Conservation (phyloP, 1,140 invertebrate species). For the Caenorhabditis tropicalis region DNA sequence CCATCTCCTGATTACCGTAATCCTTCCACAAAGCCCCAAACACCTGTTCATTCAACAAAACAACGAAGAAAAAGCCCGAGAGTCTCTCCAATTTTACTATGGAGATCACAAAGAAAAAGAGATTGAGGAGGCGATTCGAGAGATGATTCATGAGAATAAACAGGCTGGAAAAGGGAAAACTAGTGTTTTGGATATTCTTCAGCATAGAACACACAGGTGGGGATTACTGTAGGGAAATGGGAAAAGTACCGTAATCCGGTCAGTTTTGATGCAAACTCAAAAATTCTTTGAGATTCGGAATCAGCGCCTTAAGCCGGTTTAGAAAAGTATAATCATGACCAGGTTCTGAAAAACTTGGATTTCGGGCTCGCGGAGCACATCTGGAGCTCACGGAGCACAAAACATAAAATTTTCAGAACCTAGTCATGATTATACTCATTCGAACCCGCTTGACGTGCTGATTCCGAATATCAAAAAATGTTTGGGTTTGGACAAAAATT, state of each 20-base stretch:
- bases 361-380: too few relatives aligned
- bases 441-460: background rate
- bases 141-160: conserved; percentile 19
- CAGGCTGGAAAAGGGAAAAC: background rate
- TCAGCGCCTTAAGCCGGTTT: too few relatives aligned
- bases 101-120: conserved; percentile 19
- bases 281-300: too few relatives aligned
- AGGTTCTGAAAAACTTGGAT: too few relatives aligned
- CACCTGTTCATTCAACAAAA: conserved; percentile 60
- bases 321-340: too few relatives aligned
- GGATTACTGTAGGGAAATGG: background rate
- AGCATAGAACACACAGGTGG: background rate
- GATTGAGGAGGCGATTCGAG: conserved; percentile 9
- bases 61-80: conserved; percentile 21
- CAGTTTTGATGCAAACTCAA: too few relatives aligned
- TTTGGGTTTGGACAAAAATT: background rate
- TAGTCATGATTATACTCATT: background rate
- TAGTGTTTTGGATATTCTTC: background rate
- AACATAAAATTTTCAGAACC: too few relatives aligned
- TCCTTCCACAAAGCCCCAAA: conserved; percentile 64
- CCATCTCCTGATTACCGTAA: conserved; percentile 52
- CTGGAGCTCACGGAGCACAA: too few relatives aligned
- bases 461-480: background rate
- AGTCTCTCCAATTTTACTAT: conserved; percentile 56
- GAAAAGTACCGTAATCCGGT: too few relatives aligned